phyloP scores from a whole-genome alignment of 2,888 invertebrate species.

The Empis stercorea region DNA sequence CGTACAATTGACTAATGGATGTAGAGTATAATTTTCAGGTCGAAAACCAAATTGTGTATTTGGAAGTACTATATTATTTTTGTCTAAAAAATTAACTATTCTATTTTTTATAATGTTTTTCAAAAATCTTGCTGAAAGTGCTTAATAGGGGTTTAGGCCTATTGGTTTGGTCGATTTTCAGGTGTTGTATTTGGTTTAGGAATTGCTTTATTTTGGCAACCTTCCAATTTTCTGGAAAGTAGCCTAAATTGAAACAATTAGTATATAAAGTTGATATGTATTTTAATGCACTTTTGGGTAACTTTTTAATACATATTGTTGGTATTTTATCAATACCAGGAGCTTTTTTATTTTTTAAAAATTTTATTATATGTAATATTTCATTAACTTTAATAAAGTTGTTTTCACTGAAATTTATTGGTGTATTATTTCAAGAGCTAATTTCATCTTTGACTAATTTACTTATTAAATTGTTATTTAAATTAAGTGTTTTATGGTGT shows the following conservation, averaged over 20 bases:
- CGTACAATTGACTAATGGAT: too few relatives aligned
- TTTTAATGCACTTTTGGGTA: background rate
- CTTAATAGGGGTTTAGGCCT: conserved; percentile 7
- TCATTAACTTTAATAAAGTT: background rate
- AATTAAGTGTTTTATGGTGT: background rate
- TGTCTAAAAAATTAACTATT: background rate
- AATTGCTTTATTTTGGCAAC: conserved; percentile 8
- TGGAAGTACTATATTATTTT: conserved; percentile 2
- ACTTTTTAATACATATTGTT: background rate
- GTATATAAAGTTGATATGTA: background rate
- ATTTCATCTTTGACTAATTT: background rate
- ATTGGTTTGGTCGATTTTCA: conserved; percentile 2
- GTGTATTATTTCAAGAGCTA: background rate
- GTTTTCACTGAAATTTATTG: background rate
- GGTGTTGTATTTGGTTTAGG: background rate
- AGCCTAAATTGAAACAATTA: background rate
- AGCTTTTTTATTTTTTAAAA: background rate
- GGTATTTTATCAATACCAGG: background rate
- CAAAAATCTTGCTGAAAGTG: conserved; percentile 1
- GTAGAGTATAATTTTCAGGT: too few relatives aligned
- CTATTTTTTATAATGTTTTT: background rate
- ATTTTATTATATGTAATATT: too few relatives aligned
- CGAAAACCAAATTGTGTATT: background rate
- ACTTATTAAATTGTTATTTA: background rate
- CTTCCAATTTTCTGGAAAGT: conserved; percentile 9